Percentiles rank a stretch among this genome's conserved stretches.
Conservation (phyloP, 2,888 invertebrate species). For the Chloromyia formosa region DNA sequence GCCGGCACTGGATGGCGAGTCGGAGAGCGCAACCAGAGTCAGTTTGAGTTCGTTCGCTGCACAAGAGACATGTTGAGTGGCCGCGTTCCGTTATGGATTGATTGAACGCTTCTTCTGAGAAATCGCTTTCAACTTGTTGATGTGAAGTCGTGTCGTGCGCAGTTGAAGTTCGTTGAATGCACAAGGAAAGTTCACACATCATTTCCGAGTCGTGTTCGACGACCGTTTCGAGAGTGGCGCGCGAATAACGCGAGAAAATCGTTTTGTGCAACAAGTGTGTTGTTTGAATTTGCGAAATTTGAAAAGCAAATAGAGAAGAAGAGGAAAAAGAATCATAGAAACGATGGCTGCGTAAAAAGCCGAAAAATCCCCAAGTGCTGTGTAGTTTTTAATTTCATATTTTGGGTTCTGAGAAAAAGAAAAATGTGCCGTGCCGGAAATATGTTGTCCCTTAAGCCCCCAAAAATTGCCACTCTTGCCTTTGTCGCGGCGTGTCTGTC, state of each 20-base stretch:
- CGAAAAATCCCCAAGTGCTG: too few relatives aligned
- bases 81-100: slow-evolving; percentile 32
- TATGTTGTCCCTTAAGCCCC: neutral
- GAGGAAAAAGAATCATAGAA: too few relatives aligned
- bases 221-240: too few relatives aligned
- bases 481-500: neutral
- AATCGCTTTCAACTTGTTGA: slow-evolving; percentile 27
- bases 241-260: too few relatives aligned
- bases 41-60: slow-evolving; percentile 64
- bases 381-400: too few relatives aligned
- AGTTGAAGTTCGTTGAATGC: neutral
- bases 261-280: neutral
- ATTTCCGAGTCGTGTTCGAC: too few relatives aligned
- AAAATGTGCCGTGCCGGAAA: neutral
- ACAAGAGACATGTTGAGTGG: slow-evolving; percentile 60
- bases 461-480: neutral
- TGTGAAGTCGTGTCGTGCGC: neutral
- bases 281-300: neutral
- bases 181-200: neutral
- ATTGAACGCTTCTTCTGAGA: slow-evolving; percentile 11
- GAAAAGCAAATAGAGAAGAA: too few relatives aligned
- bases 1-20: neutral
- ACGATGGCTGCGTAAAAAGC: too few relatives aligned
- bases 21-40: slow-evolving; percentile 50
- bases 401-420: too few relatives aligned